A percentile compares a stretch with the other conserved stretches of the same genome.
phyloP scores from a whole-genome alignment of 2,888 invertebrate species.

The Cerceris ruficornis region DNA sequence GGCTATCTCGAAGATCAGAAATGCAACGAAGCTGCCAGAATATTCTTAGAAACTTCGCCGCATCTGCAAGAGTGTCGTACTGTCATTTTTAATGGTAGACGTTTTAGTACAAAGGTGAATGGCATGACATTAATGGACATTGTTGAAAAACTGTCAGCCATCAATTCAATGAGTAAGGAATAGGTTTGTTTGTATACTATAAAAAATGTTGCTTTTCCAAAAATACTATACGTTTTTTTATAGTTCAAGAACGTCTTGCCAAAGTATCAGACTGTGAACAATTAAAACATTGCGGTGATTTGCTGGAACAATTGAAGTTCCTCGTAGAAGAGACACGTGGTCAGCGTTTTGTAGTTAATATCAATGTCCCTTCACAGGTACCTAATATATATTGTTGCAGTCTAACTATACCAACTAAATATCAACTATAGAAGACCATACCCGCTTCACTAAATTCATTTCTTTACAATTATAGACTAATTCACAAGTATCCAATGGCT shows the following conservation, averaged over 20 bases:
- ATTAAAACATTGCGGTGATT: slow-evolving; percentile 73
- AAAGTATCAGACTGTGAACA: slow-evolving; percentile 74
- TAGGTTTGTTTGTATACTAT: not conserved
- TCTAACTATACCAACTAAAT: not conserved
- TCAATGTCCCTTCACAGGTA: slow-evolving; percentile 77
- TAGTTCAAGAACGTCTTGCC: slow-evolving; percentile 77
- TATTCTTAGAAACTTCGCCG: slow-evolving; percentile 72
- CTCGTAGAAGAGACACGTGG: slow-evolving; percentile 76
- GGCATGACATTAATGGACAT: slow-evolving; percentile 75
- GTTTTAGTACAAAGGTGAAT: slow-evolving; percentile 74
- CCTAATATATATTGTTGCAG: not conserved
- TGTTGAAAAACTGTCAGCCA: slow-evolving; percentile 76
- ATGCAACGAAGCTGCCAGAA: slow-evolving; percentile 66
- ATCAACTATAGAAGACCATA: not conserved
- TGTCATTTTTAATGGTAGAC: slow-evolving; percentile 67
- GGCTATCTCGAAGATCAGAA: slow-evolving; percentile 76
- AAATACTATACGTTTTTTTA: slow-evolving; percentile 19
- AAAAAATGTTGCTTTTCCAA: not conserved
- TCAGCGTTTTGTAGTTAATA: slow-evolving; percentile 79
- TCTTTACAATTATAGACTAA: slow-evolving; percentile 55
- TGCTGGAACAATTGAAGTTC: slow-evolving; percentile 77
- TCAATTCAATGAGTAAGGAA: slow-evolving; percentile 71
- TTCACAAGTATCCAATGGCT: slow-evolving; percentile 67
- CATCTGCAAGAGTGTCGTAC: slow-evolving; percentile 73
- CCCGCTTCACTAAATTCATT: too few relatives aligned